phyloP scores from a whole-genome alignment of 2,113 vertebrate genomes.

The Cyphomyrus plagiostoma region DNA sequence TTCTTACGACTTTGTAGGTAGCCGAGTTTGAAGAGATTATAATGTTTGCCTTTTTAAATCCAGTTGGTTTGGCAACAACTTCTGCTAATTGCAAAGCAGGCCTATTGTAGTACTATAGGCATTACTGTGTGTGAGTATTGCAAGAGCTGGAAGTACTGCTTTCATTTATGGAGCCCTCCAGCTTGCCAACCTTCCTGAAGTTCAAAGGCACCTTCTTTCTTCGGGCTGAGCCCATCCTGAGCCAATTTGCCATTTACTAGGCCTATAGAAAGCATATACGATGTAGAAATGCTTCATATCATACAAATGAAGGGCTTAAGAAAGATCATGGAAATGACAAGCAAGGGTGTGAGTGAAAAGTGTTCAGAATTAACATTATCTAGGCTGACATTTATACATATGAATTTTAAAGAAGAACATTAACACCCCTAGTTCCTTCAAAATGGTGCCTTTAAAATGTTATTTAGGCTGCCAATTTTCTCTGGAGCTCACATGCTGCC shows the following conservation, averaged over 20 bases:
- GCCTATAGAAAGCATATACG: neutral
- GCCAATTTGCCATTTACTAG: neutral
- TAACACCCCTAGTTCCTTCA: neutral
- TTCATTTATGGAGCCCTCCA: neutral
- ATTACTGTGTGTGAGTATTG: constrained; percentile 10
- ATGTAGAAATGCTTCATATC: neutral
- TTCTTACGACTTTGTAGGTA: neutral
- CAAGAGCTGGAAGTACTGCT: neutral
- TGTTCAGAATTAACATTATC: neutral
- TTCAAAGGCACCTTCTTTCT: neutral
- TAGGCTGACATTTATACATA: neutral
- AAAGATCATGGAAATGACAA: neutral
- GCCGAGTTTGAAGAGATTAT: constrained; percentile 1
- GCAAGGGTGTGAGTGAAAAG: neutral
- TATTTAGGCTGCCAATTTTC: neutral
- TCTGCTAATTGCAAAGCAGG: constrained; percentile 39
- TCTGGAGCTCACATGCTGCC: neutral
- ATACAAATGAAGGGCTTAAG: neutral
- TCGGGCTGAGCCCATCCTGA: neutral
- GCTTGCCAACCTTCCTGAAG: neutral
- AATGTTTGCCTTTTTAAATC: constrained; percentile 36
- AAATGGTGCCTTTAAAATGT: neutral
- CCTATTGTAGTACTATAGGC: constrained; percentile 28
- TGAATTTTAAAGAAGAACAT: neutral
- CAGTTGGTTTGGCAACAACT: constrained; percentile 44